Evolutionary conservation across 2,888 invertebrate genomes (phyloP).

Genomic region (Brenthis ino): DNA sequence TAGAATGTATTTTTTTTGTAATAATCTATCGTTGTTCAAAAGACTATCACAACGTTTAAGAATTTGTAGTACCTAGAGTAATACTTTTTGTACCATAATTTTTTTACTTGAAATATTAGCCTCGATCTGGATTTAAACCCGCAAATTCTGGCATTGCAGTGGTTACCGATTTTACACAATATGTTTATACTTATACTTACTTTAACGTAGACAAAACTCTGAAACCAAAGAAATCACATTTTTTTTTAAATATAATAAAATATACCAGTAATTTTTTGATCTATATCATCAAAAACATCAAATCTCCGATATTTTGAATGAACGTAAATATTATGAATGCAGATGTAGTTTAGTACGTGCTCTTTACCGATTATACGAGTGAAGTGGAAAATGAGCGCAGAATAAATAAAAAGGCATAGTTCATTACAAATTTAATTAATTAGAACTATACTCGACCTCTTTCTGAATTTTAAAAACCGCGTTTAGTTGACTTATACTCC

Average conservation of each 20-base stretch:
- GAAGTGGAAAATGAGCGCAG: constrained; percentile 24
- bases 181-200: too few species aligned
- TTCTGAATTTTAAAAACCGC: constrained; percentile 31
- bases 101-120: too few species aligned
- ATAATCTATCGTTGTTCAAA: too few species aligned
- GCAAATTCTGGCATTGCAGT: too few species aligned
- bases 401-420: constrained; percentile 32
- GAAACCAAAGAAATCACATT: neutral
- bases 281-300: constrained; percentile 7
- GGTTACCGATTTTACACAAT: too few species aligned
- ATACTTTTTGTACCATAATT: too few species aligned
- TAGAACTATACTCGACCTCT: constrained; percentile 32
- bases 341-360: constrained; percentile 14
- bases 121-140: too few species aligned
- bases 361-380: constrained; percentile 4
- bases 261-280: neutral
- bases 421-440: constrained; percentile 33
- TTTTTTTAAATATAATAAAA: neutral
- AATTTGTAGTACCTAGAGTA: too few species aligned
- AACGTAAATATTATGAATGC: constrained; percentile 14
- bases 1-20: too few species aligned
- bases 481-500: constrained; percentile 27
- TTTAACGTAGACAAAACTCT: too few species aligned
- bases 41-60: too few species aligned
- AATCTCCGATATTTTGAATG: constrained; percentile 12